Percentiles rank a stretch among this genome's conserved stretches.
phyloP scores from a whole-genome alignment of 2,113 vertebrate species.

The Peucedramus taeniatus region DNA sequence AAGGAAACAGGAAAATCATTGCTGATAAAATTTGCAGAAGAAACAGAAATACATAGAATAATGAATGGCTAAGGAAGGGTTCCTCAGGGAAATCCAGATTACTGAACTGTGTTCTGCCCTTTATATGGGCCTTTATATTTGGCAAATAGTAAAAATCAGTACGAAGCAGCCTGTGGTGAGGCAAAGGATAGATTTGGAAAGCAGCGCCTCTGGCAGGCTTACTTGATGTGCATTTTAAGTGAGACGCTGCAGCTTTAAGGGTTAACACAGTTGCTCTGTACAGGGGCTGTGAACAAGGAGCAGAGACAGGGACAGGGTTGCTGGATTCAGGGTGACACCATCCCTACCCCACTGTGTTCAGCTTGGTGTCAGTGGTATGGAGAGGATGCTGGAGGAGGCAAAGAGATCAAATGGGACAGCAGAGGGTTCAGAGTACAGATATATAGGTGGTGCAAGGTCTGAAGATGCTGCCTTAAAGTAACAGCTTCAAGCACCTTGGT shows the following conservation, averaged over 20 bases:
- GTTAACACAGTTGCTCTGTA: background rate
- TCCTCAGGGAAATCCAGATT: background rate
- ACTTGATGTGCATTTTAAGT: background rate
- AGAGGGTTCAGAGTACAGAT: background rate
- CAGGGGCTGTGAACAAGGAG: background rate
- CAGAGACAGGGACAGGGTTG: background rate
- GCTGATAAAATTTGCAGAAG: constrained; percentile 45
- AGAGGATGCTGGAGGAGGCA: background rate
- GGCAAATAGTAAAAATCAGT: background rate
- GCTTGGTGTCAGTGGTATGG: background rate
- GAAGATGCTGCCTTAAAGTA: background rate
- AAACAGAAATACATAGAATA: background rate
- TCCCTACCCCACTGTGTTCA: background rate
- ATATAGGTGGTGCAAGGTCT: background rate
- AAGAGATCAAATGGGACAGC: background rate
- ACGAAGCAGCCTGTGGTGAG: background rate
- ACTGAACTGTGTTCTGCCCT: background rate
- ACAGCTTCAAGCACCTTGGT: background rate
- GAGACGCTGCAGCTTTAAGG: background rate
- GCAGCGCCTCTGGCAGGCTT: background rate
- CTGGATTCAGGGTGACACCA: too few relatives aligned
- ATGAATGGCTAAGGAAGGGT: background rate
- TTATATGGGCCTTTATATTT: background rate
- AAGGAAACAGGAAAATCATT: constrained; percentile 41
- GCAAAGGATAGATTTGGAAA: background rate